phyloP scores from a whole-genome alignment of 2,797 vertebrate species.

The Syngnathus rostellatus region DNA sequence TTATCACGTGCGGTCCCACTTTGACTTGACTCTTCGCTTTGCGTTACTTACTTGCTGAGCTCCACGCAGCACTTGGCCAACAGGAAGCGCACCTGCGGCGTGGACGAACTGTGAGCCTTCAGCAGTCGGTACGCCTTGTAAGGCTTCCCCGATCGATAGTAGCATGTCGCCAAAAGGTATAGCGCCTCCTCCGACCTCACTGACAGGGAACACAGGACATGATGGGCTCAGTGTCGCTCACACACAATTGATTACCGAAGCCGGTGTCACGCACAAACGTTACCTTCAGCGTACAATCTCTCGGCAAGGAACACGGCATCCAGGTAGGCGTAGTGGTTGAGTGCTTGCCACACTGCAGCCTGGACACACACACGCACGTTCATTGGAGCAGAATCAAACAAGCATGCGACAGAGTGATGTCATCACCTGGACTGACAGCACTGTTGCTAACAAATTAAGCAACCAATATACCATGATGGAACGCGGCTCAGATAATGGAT shows the following conservation, averaged over 20 bases:
- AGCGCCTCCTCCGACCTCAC: conserved; percentile 91
- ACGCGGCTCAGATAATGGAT: too few species aligned
- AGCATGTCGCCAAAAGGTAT: conserved; percentile 93
- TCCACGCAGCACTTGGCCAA: conserved; percentile 96
- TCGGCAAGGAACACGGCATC: conserved; percentile 97
- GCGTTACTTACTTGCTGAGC: conserved; percentile 85
- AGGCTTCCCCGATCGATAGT: conserved; percentile 95
- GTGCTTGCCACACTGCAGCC: conserved; percentile 99
- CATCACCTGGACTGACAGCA: background rate
- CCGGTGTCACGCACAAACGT: background rate
- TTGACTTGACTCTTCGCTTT: background rate
- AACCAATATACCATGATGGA: too few species aligned
- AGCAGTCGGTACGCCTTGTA: conserved; percentile 96
- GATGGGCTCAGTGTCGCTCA: background rate
- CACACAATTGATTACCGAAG: background rate
- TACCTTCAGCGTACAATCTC: conserved; percentile 95
- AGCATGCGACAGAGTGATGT: background rate
- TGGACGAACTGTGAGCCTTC: conserved; percentile 94
- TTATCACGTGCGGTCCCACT: background rate
- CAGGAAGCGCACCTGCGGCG: conserved; percentile 93
- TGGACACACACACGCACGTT: conserved; percentile 40
- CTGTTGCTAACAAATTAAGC: background rate
- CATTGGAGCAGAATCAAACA: background rate
- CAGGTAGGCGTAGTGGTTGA: conserved; percentile 96
- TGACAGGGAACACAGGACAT: conserved; percentile 30